Conservation (phyloP, 1,140 invertebrate species). For the Helicorthomorpha holstii region DNA sequence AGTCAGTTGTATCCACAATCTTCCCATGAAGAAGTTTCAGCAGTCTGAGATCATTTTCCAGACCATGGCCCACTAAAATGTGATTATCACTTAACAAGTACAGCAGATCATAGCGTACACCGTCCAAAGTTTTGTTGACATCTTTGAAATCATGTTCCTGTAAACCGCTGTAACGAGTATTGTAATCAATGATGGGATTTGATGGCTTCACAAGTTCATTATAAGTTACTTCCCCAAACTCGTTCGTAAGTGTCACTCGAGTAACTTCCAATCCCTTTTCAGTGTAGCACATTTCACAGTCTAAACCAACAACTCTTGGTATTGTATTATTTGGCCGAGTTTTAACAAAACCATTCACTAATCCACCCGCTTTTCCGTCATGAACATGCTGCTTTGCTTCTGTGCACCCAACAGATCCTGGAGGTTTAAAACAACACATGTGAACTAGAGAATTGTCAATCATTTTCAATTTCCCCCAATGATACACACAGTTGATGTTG, state of each 20-base stretch:
- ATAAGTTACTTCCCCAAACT: conserved; percentile 54
- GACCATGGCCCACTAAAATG: conserved; percentile 39
- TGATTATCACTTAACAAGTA: conserved; percentile 31
- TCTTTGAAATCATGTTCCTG: conserved; percentile 16
- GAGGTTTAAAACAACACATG: conserved; percentile 30
- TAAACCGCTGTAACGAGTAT: conserved; percentile 41
- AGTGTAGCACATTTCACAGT: conserved; percentile 90
- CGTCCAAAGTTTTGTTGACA: conserved; percentile 15
- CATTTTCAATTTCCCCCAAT: conserved; percentile 52
- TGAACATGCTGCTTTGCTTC: conserved; percentile 50
- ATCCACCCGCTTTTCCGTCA: conserved; percentile 51
- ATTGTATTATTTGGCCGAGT: conserved; percentile 19
- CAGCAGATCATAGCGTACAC: conserved; percentile 29
- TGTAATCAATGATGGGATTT: conserved; percentile 59
- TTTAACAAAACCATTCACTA: conserved; percentile 41
- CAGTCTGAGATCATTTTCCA: conserved; percentile 38
- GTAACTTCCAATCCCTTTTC: conserved; percentile 59
- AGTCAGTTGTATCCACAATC: conserved; percentile 45
- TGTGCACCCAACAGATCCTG: conserved; percentile 38
- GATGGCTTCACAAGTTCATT: conserved; percentile 60
- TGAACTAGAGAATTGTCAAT: conserved; percentile 28
- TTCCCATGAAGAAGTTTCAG: conserved; percentile 29
- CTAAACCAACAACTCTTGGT: conserved; percentile 51
- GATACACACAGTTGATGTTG: conserved; percentile 55
- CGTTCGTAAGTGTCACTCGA: conserved; percentile 57